Evolutionary conservation across 2,888 invertebrate species (phyloP).

Genomic region (Brachyptera risi): DNA sequence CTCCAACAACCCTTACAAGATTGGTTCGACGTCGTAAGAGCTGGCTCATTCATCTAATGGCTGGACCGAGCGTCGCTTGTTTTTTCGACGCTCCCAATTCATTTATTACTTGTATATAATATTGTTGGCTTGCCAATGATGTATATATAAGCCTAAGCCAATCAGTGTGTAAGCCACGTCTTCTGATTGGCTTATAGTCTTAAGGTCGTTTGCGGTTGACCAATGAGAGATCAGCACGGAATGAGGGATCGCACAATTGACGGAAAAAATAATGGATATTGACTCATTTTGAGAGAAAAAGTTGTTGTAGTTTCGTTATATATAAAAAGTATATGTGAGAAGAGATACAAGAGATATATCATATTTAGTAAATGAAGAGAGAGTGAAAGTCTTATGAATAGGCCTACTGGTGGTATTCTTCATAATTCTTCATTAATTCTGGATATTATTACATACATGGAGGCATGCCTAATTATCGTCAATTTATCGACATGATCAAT

Average conservation of each 20-base stretch:
- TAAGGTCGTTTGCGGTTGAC: conserved; percentile 10
- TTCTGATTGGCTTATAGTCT: conserved; percentile 27
- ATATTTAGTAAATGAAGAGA: no score
- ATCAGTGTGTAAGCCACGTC: conserved; percentile 16
- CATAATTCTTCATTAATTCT: no score
- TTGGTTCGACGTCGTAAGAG: conserved; percentile 2
- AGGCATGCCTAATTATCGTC: no score
- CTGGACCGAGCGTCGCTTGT: conserved; percentile 1
- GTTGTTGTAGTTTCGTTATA: background rate
- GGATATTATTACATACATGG: no score
- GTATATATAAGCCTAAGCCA: conserved; percentile 23
- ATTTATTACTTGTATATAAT: conserved; percentile 32
- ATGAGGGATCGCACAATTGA: conserved; percentile 18
- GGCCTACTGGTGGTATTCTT: no score
- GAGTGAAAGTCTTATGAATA: no score
- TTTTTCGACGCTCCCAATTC: conserved; percentile 21
- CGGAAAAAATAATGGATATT: conserved; percentile 22
- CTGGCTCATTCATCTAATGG: conserved; percentile 28
- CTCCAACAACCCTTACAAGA: background rate
- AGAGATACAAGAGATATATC: background rate
- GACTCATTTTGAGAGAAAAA: conserved; percentile 19
- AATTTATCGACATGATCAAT: no score
- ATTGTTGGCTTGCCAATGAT: no score
- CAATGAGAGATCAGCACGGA: conserved; percentile 14
- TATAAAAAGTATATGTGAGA: background rate